Base-by-base conservation (phyloP, 2,888 invertebrate species). In the Clanis bilineata region DNA sequence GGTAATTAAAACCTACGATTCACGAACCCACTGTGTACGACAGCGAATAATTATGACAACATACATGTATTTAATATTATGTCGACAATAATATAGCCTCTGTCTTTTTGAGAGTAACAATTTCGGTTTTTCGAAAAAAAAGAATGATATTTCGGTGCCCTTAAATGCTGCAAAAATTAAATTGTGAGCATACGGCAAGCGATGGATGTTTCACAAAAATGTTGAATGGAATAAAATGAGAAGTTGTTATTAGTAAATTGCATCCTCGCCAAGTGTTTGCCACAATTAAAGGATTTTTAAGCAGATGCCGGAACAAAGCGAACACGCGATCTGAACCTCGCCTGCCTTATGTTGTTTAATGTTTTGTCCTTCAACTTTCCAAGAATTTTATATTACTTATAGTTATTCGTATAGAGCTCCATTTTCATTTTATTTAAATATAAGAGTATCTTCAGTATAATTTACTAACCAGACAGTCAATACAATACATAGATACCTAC, bases 341-440 rank as follows among this genome's bases (percentile, higher is more conserved):
- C 84, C 74, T 85, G 67, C 90, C 90, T 84, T 83, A 82, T 90
- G 90, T 82, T 82, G 82, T 71, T 66, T 90, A 89, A 82, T 82
- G 82, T 71, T 66, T 57, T 64, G 64, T 70, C 60, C 36, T 57
- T 45, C 38, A 10, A 28, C 51, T 32, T 32, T 32, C 18, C 3
- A 5, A 51, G 9, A 36, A 36, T 9, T 1, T 51, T n/a, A 45
- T 23, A 45, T 12, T 5, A n/a, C n/a, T n/a, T n/a, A n/a, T n/a
- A n/a, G n/a, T n/a, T n/a, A n/a, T n/a, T n/a, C n/a, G n/a, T n/a
- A n/a, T n/a, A n/a, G n/a, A n/a, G n/a, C n/a, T n/a, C n/a, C n/a
- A n/a, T n/a, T n/a, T n/a, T n/a, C n/a, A n/a, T n/a, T n/a, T n/a
- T n/a, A n/a, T n/a, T n/a, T n/a, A n/a, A n/a, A n/a, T n/a, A n/a